Conservation (phyloP, 2,888 invertebrate species). For the Boloria euphrosyne region DNA sequence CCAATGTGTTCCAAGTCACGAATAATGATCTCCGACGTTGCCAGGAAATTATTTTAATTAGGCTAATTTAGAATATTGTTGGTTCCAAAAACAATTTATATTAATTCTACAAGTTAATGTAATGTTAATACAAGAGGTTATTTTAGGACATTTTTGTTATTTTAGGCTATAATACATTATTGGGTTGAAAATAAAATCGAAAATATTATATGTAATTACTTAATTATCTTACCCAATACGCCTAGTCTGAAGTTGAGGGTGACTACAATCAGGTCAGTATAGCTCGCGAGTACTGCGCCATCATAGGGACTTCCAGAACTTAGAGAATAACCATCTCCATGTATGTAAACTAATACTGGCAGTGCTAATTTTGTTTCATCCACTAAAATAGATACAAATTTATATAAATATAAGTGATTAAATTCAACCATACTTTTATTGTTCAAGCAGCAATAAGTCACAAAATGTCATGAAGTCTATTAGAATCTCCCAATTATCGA, state of each 20-base stretch:
- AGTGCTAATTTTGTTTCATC: constrained; percentile 80
- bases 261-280: constrained; percentile 95
- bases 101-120: neutral
- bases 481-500: no score
- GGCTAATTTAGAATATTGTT: constrained; percentile 28
- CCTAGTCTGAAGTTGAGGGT: constrained; percentile 98
- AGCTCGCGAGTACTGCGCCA: constrained; percentile 95
- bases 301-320: constrained; percentile 98
- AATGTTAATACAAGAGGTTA: neutral
- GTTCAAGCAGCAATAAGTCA: no score
- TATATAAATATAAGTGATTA: neutral
- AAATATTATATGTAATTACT: neutral
- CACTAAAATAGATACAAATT: constrained; percentile 64
- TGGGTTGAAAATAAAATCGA: neutral
- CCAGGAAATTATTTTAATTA: constrained; percentile 39
- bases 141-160: neutral
- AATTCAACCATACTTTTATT: no score
- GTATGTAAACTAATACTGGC: constrained; percentile 92
- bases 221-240: constrained; percentile 85
- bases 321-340: constrained; percentile 95
- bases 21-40: constrained; percentile 36
- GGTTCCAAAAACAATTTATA: constrained; percentile 1
- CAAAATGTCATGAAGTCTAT: no score
- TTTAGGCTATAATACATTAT: neutral
- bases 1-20: constrained; percentile 28